Evolutionary conservation across 1,140 invertebrate species (phyloP).

Genomic region (Bombus confusus): DNA sequence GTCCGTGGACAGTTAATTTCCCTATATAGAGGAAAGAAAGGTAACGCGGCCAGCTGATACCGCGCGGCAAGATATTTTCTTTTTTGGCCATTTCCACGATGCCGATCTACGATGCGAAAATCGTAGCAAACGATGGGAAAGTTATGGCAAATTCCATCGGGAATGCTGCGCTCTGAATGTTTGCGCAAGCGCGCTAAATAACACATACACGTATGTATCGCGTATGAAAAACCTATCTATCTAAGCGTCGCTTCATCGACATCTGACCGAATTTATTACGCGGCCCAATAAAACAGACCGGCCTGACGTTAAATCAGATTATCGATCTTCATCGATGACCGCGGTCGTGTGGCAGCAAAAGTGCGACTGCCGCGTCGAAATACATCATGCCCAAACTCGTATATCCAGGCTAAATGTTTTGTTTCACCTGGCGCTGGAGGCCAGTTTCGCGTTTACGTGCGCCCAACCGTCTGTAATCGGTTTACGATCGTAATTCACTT

Average conservation of each 20-base stretch:
- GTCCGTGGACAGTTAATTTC: neutral
- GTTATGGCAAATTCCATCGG: neutral
- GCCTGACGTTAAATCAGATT: slow-evolving; percentile 10
- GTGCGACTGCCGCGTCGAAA: slow-evolving; percentile 17
- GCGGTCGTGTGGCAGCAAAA: slow-evolving; percentile 8
- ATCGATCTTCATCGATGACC: slow-evolving; percentile 40
- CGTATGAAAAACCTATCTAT: neutral
- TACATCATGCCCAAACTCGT: slow-evolving; percentile 2
- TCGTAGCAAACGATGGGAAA: neutral
- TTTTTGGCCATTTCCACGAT: neutral
- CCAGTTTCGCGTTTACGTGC: slow-evolving; percentile 14
- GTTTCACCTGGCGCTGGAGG: neutral
- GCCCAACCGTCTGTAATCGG: slow-evolving; percentile 19
- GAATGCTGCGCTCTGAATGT: neutral
- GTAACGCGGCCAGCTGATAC: too few relatives aligned
- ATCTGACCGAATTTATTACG: slow-evolving; percentile 1
- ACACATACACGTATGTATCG: neutral
- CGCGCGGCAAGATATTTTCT: too few relatives aligned
- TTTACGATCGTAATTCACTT: slow-evolving; percentile 35
- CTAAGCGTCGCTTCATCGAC: neutral
- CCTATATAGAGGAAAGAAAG: neutral
- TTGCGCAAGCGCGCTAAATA: neutral
- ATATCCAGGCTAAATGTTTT: slow-evolving; percentile 25
- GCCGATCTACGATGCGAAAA: neutral
- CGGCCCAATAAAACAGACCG: slow-evolving; percentile 5